phyloP scores from a whole-genome alignment of 2,888 invertebrate genomes.

The Linnaemya vulpina region DNA sequence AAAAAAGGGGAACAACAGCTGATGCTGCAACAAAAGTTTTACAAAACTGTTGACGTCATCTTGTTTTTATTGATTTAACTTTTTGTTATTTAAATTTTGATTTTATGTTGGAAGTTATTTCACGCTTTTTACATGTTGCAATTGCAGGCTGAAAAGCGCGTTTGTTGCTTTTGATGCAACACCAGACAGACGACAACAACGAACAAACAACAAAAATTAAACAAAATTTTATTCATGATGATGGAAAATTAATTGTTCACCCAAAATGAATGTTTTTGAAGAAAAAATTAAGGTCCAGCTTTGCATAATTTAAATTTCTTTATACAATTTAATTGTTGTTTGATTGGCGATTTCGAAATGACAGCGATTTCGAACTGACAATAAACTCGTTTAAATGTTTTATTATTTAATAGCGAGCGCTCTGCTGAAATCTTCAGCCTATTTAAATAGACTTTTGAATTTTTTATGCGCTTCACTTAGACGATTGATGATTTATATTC shows the following conservation, averaged over 20 bases:
- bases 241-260: constrained; percentile 4
- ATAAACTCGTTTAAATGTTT: too few species aligned
- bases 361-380: too few species aligned
- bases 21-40: constrained; percentile 17
- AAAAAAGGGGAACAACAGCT: constrained; percentile 1
- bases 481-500: too few species aligned
- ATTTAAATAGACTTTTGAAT: not conserved
- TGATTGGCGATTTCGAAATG: not conserved
- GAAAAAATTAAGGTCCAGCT: constrained; percentile 16
- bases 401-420: not conserved
- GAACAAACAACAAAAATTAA: not conserved
- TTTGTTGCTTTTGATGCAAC: constrained; percentile 8
- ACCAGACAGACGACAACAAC: not conserved
- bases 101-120: not conserved
- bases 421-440: not conserved
- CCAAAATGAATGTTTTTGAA: too few species aligned
- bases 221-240: constrained; percentile 22
- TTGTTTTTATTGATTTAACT: too few species aligned
- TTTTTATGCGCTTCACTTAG: too few species aligned
- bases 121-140: constrained; percentile 15
- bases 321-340: not conserved
- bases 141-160: not conserved
- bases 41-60: constrained; percentile 53
- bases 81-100: not conserved
- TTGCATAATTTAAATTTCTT: constrained; percentile 30